These are phyloP conservation scores for Myotis vivesi DNA, from an alignment of 2,797 vertebrate species.

Conservation along the genomic window DNA sequence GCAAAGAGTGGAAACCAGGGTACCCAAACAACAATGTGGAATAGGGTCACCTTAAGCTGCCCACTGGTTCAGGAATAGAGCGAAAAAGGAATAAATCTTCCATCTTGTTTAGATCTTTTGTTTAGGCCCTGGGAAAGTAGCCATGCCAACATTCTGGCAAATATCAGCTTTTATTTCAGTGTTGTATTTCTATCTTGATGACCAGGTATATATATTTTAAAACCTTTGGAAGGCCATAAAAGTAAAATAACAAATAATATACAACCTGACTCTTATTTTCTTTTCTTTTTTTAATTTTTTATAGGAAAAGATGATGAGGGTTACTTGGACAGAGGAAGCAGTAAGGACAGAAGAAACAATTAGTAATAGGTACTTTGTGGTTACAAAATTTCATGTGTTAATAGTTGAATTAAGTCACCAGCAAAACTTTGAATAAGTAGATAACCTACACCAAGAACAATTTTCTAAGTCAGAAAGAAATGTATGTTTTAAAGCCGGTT, in stretches of 20 bases:
- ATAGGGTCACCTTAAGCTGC: background rate
- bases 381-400: background rate
- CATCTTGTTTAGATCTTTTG: background rate
- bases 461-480: slow-evolving; percentile 6
- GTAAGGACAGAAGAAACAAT: background rate
- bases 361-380: background rate
- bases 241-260: slow-evolving; percentile 24
- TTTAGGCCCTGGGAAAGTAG: background rate
- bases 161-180: background rate
- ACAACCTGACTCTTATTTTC: background rate
- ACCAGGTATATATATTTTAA: background rate
- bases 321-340: background rate
- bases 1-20: background rate
- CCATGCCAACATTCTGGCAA: background rate
- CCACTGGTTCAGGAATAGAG: background rate
- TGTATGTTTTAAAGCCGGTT: background rate
- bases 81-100: background rate
- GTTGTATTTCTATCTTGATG: background rate
- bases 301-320: background rate
- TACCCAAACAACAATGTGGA: background rate
- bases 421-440: background rate
- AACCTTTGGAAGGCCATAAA: background rate
- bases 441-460: background rate
- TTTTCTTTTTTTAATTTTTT: background rate
- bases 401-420: background rate